A percentile compares a stretch with the other conserved stretches of the same genome.
Evolutionary conservation across 2,888 invertebrate genomes (phyloP).

Genomic region (Caenorhabditis sp.): DNA sequence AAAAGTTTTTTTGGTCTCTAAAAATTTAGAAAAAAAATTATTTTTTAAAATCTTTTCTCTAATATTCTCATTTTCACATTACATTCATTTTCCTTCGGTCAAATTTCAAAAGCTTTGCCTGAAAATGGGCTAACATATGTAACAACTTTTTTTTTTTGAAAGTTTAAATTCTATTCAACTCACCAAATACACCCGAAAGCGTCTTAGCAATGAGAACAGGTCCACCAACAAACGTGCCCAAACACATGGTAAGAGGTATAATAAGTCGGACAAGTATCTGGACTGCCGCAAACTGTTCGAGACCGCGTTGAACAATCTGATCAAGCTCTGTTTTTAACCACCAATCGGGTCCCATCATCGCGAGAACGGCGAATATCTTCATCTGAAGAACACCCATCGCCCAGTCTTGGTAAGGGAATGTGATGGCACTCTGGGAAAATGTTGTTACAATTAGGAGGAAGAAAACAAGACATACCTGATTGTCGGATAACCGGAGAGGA

Average conservation of each 20-base stretch:
- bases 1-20: background rate
- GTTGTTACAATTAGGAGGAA: slow-evolving; percentile 80
- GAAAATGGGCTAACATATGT: no score
- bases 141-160: background rate
- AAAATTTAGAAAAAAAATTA: no score
- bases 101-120: no score
- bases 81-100: no score
- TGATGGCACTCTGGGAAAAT: slow-evolving; percentile 75
- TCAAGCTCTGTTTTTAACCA: slow-evolving; percentile 83
- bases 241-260: slow-evolving; percentile 85
- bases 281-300: slow-evolving; percentile 87
- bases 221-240: slow-evolving; percentile 87
- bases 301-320: slow-evolving; percentile 86
- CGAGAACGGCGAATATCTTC: slow-evolving; percentile 93
- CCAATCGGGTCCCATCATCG: slow-evolving; percentile 95
- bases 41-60: no score
- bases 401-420: slow-evolving; percentile 84
- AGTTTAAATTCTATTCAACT: background rate
- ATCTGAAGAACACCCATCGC: slow-evolving; percentile 95
- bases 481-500: slow-evolving; percentile 84
- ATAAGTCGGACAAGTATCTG: slow-evolving; percentile 83
- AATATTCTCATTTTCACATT: no score
- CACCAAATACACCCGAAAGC: slow-evolving; percentile 61
- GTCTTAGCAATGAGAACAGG: slow-evolving; percentile 89
- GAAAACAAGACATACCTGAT: slow-evolving; percentile 73